These are phyloP conservation scores for Euleptes europaea DNA, from an alignment of 2,113 vertebrate genomes.

Conservation along the genomic window DNA sequence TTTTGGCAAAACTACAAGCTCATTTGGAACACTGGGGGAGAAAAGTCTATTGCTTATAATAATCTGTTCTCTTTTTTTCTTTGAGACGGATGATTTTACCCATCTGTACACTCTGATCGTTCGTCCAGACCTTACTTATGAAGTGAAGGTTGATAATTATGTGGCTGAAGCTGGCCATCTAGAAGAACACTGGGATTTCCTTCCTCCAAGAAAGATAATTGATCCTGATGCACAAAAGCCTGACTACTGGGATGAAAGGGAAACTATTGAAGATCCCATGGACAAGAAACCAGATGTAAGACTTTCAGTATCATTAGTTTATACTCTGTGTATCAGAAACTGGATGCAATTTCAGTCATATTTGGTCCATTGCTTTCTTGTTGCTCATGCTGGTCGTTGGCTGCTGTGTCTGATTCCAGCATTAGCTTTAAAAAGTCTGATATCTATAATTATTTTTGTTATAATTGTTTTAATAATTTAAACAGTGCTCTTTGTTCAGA, in stretches of 20 bases:
- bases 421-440: neutral
- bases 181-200: slow-evolving; percentile 86
- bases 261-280: slow-evolving; percentile 81
- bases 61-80: neutral
- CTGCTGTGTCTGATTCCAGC: neutral
- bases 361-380: neutral
- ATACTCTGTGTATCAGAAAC: neutral
- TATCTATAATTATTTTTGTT: neutral
- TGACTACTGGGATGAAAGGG: slow-evolving; percentile 84
- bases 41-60: neutral
- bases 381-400: neutral
- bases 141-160: slow-evolving; percentile 88
- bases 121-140: slow-evolving; percentile 84
- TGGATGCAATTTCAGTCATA: neutral
- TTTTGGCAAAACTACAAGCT: neutral
- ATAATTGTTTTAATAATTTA: neutral
- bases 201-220: slow-evolving; percentile 83
- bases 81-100: slow-evolving; percentile 83
- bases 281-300: slow-evolving; percentile 85
- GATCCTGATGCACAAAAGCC: slow-evolving; percentile 82
- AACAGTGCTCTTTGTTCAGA: neutral
- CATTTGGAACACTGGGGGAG: neutral
- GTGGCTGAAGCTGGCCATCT: slow-evolving; percentile 80
- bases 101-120: slow-evolving; percentile 85
- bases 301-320: neutral